phyloP scores from a whole-genome alignment of 2,888 invertebrate species.

The Tinea semifulvella region DNA sequence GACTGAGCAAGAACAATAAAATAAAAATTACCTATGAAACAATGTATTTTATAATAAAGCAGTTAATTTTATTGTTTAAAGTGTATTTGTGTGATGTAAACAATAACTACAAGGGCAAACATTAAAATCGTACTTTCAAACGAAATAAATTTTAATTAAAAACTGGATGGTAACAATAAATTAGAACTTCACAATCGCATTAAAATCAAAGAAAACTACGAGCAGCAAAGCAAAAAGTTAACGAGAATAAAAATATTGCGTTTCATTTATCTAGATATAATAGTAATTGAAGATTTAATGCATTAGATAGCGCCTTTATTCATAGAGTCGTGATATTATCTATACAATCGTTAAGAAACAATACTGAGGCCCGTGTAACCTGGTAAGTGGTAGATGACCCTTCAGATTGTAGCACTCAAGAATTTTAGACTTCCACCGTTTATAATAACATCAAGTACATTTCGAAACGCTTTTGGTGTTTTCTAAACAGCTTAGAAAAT shows the following conservation, averaged over 20 bases:
- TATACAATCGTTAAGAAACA: conserved; percentile 9
- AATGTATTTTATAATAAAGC: no score
- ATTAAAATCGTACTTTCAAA: no score
- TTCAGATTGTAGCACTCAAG: conserved; percentile 25
- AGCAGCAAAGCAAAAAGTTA: background rate
- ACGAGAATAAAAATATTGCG: conserved; percentile 3
- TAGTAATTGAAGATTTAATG: conserved; percentile 9
- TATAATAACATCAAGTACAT: background rate
- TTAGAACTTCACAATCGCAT: no score
- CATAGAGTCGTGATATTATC: conserved; percentile 6
- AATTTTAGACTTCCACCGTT: conserved; percentile 1
- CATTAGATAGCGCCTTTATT: conserved; percentile 8
- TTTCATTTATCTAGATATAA: conserved; percentile 7
- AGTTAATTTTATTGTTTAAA: no score
- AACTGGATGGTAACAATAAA: no score
- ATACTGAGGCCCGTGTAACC: conserved; percentile 24
- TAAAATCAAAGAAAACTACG: background rate
- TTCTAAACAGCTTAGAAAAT: no score
- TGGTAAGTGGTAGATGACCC: conserved; percentile 35
- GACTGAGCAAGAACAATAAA: no score
- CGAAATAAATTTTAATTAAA: no score
- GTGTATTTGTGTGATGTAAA: no score
- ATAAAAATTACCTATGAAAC: no score
- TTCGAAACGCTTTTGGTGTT: no score
- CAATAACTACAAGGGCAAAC: no score